Base-by-base conservation (phyloP, 2,797 vertebrate species). In the Enteromius paludinosus region DNA sequence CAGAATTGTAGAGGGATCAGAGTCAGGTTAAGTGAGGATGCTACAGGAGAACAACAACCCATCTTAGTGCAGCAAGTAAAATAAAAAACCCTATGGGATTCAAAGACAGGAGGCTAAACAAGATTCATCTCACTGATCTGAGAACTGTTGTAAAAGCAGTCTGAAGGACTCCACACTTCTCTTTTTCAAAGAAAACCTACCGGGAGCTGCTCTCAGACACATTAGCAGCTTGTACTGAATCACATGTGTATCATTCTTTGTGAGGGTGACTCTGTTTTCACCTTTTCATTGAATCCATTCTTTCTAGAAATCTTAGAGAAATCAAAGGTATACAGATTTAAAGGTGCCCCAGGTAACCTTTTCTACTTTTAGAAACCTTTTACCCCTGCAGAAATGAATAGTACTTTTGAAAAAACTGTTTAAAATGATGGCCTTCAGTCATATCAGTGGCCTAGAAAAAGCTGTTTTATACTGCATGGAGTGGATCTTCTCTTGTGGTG, bases 151-250 rank as follows among this genome's bases (percentile, higher is more conserved):
- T 75, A 43, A 61, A 61, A 43, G 23, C 35, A 68, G 62, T 56
- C 23, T 59, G 33, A 70, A 69, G 41, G 35, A 59, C 15, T 70
- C 25, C 64, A 69, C 77, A 28, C n/a, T 72, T 38, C 49, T 56
- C 47, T 59, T 6, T 70, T 80, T 73, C 20, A 7, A 4, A 73
- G 43, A 73, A 73, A 64, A 15, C 35, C 68, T 25, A 64, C 5
- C 25, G 43, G 54, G 56, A 72, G 30, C 43, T 49, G 79, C 69
- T 64, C 17, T 45, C 38, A 49, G 43, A 33, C 73, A 72, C 56
- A 52, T 72, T 38, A 64, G 79, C 56, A 64, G 79, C 41, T 72
- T 64, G 69, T 72, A 81, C 33, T 30, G 38, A 61, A 45, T 61
- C 28, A 6, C 56, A 62, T 30, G 49, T 56, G 49, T 30, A 54